Evolutionary conservation across 2,113 vertebrate species (phyloP), one percentile per base, ranked within the genome.

Genomic region (Pseudorhombus dupliciocellatus): DNA sequence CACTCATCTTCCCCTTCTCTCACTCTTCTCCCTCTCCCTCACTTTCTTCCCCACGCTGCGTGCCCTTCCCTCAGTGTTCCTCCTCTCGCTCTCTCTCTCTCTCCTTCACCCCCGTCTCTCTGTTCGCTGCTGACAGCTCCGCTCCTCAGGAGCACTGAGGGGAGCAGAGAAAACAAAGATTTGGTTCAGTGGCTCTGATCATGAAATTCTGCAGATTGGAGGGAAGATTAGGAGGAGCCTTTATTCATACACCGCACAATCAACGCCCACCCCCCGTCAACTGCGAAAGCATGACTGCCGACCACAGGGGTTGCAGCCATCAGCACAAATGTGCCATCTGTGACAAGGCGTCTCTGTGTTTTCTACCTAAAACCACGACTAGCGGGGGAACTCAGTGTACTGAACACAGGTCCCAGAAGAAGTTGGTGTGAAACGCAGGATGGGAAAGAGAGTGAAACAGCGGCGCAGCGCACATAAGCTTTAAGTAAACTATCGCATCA

Each of bases 141-240:
- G 72, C 83, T 88, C 84, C 85, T 81, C 83, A 68, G 85, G 87
- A 85, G 84, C 83, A 63, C 84, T 70, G 81, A 82, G 85, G 79
- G 87, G 87, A 86, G 86, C 83, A 81, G 67, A 82, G 84, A 89
- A 84, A 91, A 90, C 88, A 88, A 89, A 89, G 89, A 90, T 90
- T 85, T 85, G 89, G 87, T 92, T 92, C 89, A 87, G 80, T 90
- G 84, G 81, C 81, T 92, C 78, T 85, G 87, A 90, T 90, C 90
- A 87, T 83, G 88, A 91, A 89, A 91, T 91, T 91, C 78, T 87
- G 86, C 83, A 88, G 86, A 91, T 89, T 90, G 88, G 88, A 90
- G 85, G 85, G 88, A 81, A 90, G 90, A 92, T 90, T 88, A 90
- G 86, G 84, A 77, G 63, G 65, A 77, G 77, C 81, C 73, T 88